Base-by-base conservation (phyloP, 2,888 invertebrate species). In the Arrhopalites spinosus region DNA sequence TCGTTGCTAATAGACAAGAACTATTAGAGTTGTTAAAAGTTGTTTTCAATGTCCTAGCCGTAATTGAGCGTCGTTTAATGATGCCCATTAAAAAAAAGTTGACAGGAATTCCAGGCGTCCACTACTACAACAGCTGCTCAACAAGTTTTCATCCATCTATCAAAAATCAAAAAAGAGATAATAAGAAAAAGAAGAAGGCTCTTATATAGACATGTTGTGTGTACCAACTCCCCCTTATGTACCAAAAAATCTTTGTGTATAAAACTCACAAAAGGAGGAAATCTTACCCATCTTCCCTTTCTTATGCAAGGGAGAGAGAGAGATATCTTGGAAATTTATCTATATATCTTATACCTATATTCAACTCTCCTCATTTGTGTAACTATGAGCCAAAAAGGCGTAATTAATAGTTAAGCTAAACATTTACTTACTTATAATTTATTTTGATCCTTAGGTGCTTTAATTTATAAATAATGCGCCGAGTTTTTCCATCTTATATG, bases 401-500 rank as follows among this genome's bases (percentile, higher is more conserved):
- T 83, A 83, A 83, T 83, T 81, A 83, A 82, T 82, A 81, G 83
- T 83, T 82, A 83, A 36, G 11, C 36, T 7, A 36, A 83, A 83
- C 83, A 83, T 83, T 82, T 82, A 81, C 82, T 82, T 81, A 81
- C 78, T 79, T 83, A 81, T 83, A 83, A 83, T 83, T 83, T 83
- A 83, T 83, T 83, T 83, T 80, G 80, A 83, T 82, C 80, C 79
- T 79, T 78, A 81, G 80, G 81, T 82, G 81, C 81, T 78, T 81
- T 81, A 81, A 82, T 81, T 82, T 81, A 80, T 81, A 81, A 79
- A 79, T 81, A 82, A 83, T 83, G 79, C 68, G 50, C 78, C 78
- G 78, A 81, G 78, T 78, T 75, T n/a, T n/a, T n/a, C n/a, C n/a
- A n/a, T n/a, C n/a, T n/a, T n/a, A n/a, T n/a, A n/a, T n/a, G n/a